Evolutionary conservation across 2,888 invertebrate genomes (phyloP).

Genomic region (Pseudoips prasinana): DNA sequence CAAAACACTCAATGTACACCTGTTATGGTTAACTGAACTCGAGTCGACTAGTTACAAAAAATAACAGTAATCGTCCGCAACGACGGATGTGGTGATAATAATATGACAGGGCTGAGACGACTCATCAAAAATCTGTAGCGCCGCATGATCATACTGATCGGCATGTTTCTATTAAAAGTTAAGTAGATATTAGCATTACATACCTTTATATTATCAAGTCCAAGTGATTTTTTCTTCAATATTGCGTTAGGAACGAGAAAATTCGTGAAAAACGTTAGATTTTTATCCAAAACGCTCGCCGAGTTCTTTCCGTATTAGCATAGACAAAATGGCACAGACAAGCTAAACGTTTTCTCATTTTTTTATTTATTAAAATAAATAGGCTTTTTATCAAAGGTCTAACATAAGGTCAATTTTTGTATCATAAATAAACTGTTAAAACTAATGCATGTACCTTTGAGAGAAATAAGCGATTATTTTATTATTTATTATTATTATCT

Average conservation of each 20-base stretch:
- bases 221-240: slow-evolving; percentile 32
- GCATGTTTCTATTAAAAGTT: slow-evolving; percentile 4
- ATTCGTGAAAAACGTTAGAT: slow-evolving; percentile 42
- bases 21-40: slow-evolving; percentile 13
- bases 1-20: slow-evolving; percentile 23
- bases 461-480: no score
- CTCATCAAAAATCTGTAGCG: slow-evolving; percentile 48
- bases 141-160: slow-evolving; percentile 33
- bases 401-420: no score
- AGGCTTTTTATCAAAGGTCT: no score
- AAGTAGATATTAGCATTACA: slow-evolving; percentile 20
- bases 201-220: slow-evolving; percentile 46
- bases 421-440: no score
- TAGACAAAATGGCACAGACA: slow-evolving; percentile 42
- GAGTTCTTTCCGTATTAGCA: slow-evolving; percentile 48
- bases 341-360: slow-evolving; percentile 1
- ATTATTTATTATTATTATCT: no score
- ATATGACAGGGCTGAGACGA: slow-evolving; percentile 63
- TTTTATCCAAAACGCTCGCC: slow-evolving; percentile 55
- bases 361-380: no score
- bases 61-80: slow-evolving; percentile 59
- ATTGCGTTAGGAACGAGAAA: slow-evolving; percentile 30
- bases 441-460: no score
- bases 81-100: slow-evolving; percentile 62
- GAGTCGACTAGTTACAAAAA: slow-evolving; percentile 33